Evolutionary conservation across 1,140 invertebrate species (phyloP).

Genomic region (Ceratina japonica): DNA sequence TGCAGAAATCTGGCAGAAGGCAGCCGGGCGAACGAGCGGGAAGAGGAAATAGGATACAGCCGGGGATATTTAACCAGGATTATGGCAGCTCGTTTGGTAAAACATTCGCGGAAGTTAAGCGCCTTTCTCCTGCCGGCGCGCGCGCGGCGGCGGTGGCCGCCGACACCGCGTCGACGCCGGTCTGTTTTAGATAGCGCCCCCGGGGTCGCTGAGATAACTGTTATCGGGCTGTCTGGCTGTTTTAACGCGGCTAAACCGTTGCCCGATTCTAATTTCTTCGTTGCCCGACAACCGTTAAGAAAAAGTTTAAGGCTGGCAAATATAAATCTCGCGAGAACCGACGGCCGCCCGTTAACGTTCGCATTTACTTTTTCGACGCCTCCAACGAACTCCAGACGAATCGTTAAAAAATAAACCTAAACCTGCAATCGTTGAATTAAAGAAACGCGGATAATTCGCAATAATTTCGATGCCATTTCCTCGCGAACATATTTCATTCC

Average conservation of each 20-base stretch:
- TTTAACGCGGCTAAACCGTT: constrained; percentile 27
- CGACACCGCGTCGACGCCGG: not conserved
- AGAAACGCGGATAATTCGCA: too few species aligned
- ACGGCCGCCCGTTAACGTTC: too few species aligned
- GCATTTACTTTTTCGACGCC: too few species aligned
- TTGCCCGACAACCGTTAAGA: not conserved
- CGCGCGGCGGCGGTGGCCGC: not conserved
- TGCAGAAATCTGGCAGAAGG: constrained; percentile 13
- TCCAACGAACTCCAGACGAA: too few species aligned
- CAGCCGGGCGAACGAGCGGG: constrained; percentile 5
- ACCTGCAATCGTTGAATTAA: too few species aligned
- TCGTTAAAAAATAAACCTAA: too few species aligned
- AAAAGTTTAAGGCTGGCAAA: not conserved
- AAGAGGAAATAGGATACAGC: constrained; percentile 65
- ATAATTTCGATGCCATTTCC: too few species aligned
- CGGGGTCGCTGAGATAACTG: constrained; percentile 38
- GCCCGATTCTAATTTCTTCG: constrained; percentile 28
- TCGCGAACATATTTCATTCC: too few species aligned
- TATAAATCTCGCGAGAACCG: too few species aligned
- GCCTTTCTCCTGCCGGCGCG: constrained; percentile 48
- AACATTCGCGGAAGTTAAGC: constrained; percentile 72
- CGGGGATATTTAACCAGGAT: constrained; percentile 70
- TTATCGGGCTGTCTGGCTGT: constrained; percentile 38
- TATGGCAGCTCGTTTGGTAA: constrained; percentile 71
- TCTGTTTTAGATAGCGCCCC: constrained; percentile 28